These are phyloP conservation scores for Nemopilema nomurai DNA, from an alignment of 30 jellyfish, hydroid and myxozoan species.

Conservation along the genomic window DNA sequence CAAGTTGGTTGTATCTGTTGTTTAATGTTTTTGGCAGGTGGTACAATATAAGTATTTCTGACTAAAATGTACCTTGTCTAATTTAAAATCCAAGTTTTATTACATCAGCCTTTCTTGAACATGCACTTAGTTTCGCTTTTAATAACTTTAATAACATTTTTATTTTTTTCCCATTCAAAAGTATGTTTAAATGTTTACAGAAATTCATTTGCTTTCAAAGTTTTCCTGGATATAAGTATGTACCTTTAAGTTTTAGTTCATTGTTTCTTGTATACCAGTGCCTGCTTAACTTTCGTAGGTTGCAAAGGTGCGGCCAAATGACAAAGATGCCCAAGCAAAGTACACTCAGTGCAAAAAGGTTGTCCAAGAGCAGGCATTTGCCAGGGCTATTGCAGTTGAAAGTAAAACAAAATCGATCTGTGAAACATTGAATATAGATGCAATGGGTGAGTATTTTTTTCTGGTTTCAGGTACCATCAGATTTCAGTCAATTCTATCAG, in stretches of 20 bases:
- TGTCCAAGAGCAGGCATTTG: conserved; percentile 95
- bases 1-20: too few species aligned
- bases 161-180: too few species aligned
- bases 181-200: too few species aligned
- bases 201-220: too few species aligned
- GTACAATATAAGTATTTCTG: too few species aligned
- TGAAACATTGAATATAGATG: conserved; percentile 74
- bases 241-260: background rate
- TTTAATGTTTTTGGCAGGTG: too few species aligned
- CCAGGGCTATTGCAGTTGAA: conserved; percentile 91
- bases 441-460: conserved; percentile 73
- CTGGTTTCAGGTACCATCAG: background rate
- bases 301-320: conserved; percentile 89
- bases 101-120: too few species aligned
- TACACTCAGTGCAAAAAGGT: conserved; percentile 87
- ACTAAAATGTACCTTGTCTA: too few species aligned
- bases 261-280: background rate
- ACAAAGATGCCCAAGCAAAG: conserved; percentile 84
- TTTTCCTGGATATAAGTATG: too few species aligned
- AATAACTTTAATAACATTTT: too few species aligned
- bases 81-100: too few species aligned
- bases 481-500: background rate
- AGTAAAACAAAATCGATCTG: conserved; percentile 73
- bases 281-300: conserved; percentile 45
- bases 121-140: too few species aligned